Percentiles rank a stretch among this genome's conserved stretches.
phyloP scores from a whole-genome alignment of 2,113 vertebrate genomes.

The Melanerpes formicivorus region DNA sequence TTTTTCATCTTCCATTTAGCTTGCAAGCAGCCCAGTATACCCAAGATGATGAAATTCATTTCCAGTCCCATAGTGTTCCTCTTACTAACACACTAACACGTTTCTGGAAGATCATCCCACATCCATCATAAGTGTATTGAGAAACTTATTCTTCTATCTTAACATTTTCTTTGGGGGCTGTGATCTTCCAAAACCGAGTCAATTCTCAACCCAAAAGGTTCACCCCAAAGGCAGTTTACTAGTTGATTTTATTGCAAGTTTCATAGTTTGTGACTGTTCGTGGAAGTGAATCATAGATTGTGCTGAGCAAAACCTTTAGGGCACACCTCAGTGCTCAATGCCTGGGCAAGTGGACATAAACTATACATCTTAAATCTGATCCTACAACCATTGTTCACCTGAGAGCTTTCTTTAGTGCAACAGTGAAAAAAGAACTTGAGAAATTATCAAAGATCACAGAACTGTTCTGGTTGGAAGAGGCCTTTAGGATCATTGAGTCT shows the following conservation, averaged over 20 bases:
- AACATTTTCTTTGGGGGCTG: background rate
- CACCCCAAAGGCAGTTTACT: background rate
- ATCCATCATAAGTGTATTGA: background rate
- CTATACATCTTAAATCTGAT: background rate
- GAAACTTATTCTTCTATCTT: background rate
- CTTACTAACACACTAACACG: background rate
- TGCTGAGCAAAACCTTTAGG: background rate
- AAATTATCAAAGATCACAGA: background rate
- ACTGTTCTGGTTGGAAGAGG: no score
- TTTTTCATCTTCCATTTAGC: background rate
- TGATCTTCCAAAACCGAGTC: background rate
- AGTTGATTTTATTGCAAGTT: background rate
- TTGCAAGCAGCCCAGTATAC: background rate
- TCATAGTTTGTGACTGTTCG: background rate
- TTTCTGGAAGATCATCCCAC: background rate
- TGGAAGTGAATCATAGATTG: background rate
- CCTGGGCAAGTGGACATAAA: background rate
- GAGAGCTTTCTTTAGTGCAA: background rate
- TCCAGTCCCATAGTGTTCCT: background rate
- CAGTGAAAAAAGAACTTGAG: background rate
- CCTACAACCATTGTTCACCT: background rate
- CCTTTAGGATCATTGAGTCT: no score
- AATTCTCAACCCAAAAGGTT: background rate
- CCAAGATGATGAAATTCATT: background rate
- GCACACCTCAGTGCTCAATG: fast-evolving